Evolutionary conservation across 1,140 invertebrate genomes (phyloP), one percentile per base, ranked within the genome.

Genomic region (Oedothorax gibbosus): DNA sequence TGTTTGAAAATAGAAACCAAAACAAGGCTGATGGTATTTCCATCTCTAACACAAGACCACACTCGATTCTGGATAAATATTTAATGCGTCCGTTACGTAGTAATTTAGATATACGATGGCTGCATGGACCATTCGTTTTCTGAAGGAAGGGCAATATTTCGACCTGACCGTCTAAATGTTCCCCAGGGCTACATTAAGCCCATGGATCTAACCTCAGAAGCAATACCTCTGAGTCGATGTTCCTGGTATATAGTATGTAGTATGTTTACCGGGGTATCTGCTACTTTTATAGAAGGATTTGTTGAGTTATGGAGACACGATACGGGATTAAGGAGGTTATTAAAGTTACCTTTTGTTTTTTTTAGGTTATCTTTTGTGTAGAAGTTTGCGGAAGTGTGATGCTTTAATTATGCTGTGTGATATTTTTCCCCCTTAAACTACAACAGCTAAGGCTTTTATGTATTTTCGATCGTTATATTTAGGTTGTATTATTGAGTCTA

Each of bases 51-150:
- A 71, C 49, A 71, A 71, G 54, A 71, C 54, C 54, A 49, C 54
- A 71, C 69, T 71, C 69, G 69, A 71, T 71, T 21, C 56, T 75
- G 60, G 60, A 75, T 75, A 75, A 75, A 75, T 75, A 75, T 75
- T 75, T 75, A 75, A 75, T 57, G 72, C 72, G 20, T 75, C 72
- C 72, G 72, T 75, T 75, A 75, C 72, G 21, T 60, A 56, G 75
- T 77, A 77, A 77, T 77, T 62, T 77, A 77, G 60, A 77, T 77
- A 64, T 77, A 77, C 51, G 75, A 64, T 49, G 57, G 20, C 65
- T 64, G 60, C 65, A 65, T 64, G 60, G 60, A 77, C 57, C 75
- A 77, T 65, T 77, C 60, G 60, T 65, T 77, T 77, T 20, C 75
- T 65, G 75, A 53, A 65, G 60, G 75, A 77, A 65, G 12, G 56